A percentile compares a stretch with the other conserved stretches of the same genome.
Evolutionary conservation across 1,140 invertebrate species (phyloP).

Genomic region (Bombus polaris): DNA sequence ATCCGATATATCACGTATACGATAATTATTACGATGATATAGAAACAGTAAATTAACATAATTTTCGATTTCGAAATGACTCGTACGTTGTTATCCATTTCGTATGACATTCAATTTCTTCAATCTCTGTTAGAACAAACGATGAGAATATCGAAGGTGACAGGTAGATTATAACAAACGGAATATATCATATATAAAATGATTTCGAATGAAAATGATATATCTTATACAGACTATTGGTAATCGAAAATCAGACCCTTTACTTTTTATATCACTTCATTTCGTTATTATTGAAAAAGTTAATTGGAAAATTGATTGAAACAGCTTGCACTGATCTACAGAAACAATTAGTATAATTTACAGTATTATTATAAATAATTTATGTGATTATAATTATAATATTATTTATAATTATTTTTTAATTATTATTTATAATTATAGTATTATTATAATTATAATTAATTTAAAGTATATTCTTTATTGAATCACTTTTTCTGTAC

Average conservation of each 20-base stretch:
- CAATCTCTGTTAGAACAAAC: neutral
- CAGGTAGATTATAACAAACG: neutral
- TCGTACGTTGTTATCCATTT: no score
- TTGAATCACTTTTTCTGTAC: neutral
- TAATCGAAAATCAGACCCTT: neutral
- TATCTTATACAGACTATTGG: neutral
- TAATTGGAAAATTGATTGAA: neutral
- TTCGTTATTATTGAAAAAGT: neutral
- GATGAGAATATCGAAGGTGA: neutral
- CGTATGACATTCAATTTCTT: neutral
- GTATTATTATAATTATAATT: no score
- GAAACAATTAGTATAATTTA: neutral
- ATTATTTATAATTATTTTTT: no score
- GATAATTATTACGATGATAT: neutral
- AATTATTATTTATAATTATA: no score
- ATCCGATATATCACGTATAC: neutral
- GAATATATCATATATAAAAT: no score
- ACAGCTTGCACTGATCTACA: neutral
- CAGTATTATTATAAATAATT: no score
- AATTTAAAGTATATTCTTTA: neutral
- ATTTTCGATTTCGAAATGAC: neutral
- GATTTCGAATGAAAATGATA: neutral
- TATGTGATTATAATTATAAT: no score
- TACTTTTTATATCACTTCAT: neutral
- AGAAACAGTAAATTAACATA: neutral